Conservation (phyloP, 2,113 vertebrate species). For the Panthera leo region DNA sequence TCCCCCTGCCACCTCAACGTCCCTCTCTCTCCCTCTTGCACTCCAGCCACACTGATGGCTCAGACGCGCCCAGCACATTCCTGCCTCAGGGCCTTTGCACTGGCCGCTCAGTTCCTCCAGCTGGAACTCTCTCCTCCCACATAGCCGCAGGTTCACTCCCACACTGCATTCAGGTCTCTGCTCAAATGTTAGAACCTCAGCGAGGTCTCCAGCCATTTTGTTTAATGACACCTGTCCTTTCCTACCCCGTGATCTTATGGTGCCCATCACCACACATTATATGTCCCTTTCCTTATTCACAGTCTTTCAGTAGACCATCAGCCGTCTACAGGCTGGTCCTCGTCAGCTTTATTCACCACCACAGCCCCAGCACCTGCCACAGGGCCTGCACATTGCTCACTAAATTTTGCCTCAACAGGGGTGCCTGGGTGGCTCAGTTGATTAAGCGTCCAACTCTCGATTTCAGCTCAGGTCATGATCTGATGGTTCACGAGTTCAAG, state of each 20-base stretch:
- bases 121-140: not conserved
- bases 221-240: rapidly evolving
- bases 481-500: too few species aligned
- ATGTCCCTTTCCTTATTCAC: not conserved
- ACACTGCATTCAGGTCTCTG: not conserved
- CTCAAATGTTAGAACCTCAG: not conserved
- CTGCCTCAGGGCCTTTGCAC: not conserved
- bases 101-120: not conserved
- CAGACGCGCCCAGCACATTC: not conserved
- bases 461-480: too few species aligned
- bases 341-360: not conserved
- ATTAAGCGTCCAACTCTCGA: too few species aligned
- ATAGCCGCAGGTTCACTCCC: not conserved
- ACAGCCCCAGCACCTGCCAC: not conserved
- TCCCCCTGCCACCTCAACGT: not conserved
- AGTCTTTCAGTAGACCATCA: not conserved
- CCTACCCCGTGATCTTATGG: not conserved
- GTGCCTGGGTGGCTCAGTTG: too few species aligned
- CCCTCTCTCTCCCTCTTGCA: not conserved
- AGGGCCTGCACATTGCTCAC: not conserved
- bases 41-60: not conserved
- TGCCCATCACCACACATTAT: too few species aligned
- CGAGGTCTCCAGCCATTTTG: not conserved
- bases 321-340: not conserved
- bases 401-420: not conserved